Evolutionary conservation across 2,888 invertebrate species (phyloP), one percentile per base, ranked within the genome.

Genomic region (Synanthedon formicaeformis): DNA sequence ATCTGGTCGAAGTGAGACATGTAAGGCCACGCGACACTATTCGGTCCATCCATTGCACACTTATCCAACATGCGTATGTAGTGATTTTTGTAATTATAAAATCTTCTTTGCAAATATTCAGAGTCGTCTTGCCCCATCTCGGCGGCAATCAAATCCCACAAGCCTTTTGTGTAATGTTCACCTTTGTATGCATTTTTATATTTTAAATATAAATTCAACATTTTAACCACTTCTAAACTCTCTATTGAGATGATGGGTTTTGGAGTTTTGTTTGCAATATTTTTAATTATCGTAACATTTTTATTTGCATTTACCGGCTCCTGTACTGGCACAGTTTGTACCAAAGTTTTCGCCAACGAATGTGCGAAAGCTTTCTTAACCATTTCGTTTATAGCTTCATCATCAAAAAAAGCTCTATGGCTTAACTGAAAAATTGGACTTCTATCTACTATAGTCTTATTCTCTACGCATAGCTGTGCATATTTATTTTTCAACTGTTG

Each of bases 61-160:
- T 79, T 86, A 11, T 74, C 68, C 1, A 81, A 56, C 62, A 84
- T 64, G 52, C 72, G 67, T 27, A 83, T 60, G 50, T 87, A 87
- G 64, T 83, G 84, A 48, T 84, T 83, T 54, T 84, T 87, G 55
- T 71, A 79, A 57, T 87, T 87, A 2, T 82, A 57, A 52, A 84
- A 87, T 0, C 84, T 64, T 59, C 78, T 85, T 40, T 84, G 80
- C 79, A 83, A 81, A 56, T 82, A 86, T 13, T 82, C 81, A 0
- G 74, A 71, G 41, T 81, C 76, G 12, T 78, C 73, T 51, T 74
- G 72, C 0, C 84, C 84, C 51, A 87, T 57, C 60, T 85, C 80
- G 52, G 68, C 52, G 2, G 83, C 78, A 53, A 86, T 83, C 0
- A 67, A 69, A 4, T 81, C 80, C 86, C 86, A 87, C 11, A 85